A percentile compares a stretch with the other conserved stretches of the same genome.
These are phyloP conservation scores for Oxyteleia sp. DNA, from an alignment of 2,888 invertebrate genomes.

Conservation along the genomic window DNA sequence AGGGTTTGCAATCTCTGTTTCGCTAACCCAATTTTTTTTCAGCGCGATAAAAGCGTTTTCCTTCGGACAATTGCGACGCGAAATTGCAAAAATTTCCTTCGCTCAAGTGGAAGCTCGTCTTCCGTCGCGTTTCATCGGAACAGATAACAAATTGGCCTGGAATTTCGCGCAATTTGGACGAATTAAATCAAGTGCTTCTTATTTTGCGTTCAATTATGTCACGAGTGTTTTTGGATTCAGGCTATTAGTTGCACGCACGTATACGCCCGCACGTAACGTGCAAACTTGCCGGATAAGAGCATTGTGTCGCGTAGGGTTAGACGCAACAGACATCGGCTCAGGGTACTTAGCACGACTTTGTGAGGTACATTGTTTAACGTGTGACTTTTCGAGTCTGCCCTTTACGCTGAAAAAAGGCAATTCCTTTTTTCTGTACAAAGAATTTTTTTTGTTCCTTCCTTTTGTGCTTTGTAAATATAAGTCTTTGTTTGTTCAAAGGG, in stretches of 20 bases:
- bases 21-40: conserved; percentile 29
- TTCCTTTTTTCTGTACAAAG: too few relatives aligned
- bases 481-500: too few relatives aligned
- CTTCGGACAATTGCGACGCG: too few relatives aligned
- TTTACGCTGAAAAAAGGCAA: too few relatives aligned
- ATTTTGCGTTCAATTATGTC: conserved; percentile 47
- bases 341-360: conserved; percentile 29
- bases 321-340: conserved; percentile 21
- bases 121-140: too few relatives aligned
- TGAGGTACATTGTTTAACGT: too few relatives aligned
- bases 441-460: too few relatives aligned
- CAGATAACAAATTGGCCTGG: too few relatives aligned
- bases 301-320: conserved; percentile 36
- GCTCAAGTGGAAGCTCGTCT: too few relatives aligned
- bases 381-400: too few relatives aligned
- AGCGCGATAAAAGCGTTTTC: not conserved
- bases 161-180: conserved; percentile 17
- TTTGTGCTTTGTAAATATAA: too few relatives aligned
- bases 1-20: conserved; percentile 23
- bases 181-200: conserved; percentile 45
- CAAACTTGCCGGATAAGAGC: conserved; percentile 46
- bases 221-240: conserved; percentile 49
- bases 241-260: conserved; percentile 60
- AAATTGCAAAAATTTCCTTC: too few relatives aligned
- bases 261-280: conserved; percentile 49